Evolutionary conservation across 2,113 vertebrate species (phyloP), one percentile per base, ranked within the genome.

Genomic region (Mesoclemmys tuberculata): DNA sequence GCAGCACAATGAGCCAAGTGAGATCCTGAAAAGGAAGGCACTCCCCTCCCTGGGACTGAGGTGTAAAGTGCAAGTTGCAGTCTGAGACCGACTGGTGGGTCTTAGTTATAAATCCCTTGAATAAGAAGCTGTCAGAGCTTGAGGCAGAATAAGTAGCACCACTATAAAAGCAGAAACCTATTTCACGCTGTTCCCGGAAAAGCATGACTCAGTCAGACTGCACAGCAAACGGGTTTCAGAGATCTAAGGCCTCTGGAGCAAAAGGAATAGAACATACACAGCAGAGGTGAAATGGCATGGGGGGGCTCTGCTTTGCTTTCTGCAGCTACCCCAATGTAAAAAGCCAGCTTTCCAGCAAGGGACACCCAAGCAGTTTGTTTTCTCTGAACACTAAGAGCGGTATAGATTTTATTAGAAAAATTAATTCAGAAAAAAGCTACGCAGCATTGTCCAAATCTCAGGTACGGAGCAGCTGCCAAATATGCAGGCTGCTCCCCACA

Each of bases 11-110:
- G 7, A 19, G 11, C 31, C 8, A 68, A 64, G 31, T 31, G 58
- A 19, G 61, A 64, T 38, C n/a, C 35, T 68, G 35, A 68, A 68
- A 21, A 38, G 19, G 18, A 58, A n/a, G 8, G 2, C 16, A 64
- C 0, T n/a, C 10, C 64, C 27, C 21, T 3, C 0, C 0, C 19
- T 3, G 2, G 0, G 22, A 13, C 41, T 14, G 56, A 6, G 8
- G 44, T 0, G 0, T 54, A 80, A 2, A 22, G 49, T 18, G 35
- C 61, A 68, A n/a, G 13, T 31, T n/a, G 16, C 31, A 19, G 31
- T 38, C n/a, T 38, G n/a, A 71, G n/a, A n/a, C 56, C 1, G 68
- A 26, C 4, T 0, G 0, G 44, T 1, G 41, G 29, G 10, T 0
- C 41, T 4, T 0, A 0, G 12, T 0, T 2, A 16, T 4, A 26